These are phyloP conservation scores for Monoplex corrugatus DNA, from an alignment of 2,888 invertebrate genomes.

Conservation along the genomic window DNA sequence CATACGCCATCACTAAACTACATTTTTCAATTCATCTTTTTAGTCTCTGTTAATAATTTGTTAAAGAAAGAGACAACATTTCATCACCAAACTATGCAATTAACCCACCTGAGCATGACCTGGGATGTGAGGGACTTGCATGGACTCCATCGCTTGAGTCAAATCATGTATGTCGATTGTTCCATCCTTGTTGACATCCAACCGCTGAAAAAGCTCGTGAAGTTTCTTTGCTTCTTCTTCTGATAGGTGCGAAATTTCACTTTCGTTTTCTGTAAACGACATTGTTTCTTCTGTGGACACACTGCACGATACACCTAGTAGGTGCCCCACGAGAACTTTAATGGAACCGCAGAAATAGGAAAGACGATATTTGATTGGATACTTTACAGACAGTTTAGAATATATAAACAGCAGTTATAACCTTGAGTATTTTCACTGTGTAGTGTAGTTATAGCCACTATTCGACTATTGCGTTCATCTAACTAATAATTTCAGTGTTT, in stretches of 20 bases:
- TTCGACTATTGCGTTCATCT: no score
- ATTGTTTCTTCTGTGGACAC: not conserved
- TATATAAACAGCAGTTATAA: not conserved
- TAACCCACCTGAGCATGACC: constrained; percentile 92
- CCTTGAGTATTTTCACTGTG: no score
- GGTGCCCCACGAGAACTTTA: not conserved
- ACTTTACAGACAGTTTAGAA: not conserved
- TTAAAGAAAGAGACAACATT: no score
- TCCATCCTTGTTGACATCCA: constrained; percentile 97
- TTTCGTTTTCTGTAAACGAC: not conserved
- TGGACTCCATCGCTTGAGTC: constrained; percentile 91
- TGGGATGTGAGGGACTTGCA: constrained; percentile 88
- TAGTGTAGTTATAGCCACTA: no score
- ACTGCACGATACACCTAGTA: no score
- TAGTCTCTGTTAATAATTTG: no score
- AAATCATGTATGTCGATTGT: constrained; percentile 97
- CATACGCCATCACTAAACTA: no score
- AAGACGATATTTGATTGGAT: not conserved
- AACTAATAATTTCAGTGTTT: not conserved
- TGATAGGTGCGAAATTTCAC: not conserved
- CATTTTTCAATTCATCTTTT: not conserved
- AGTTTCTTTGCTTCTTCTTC: constrained; percentile 80
- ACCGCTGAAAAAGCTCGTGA: constrained; percentile 91
- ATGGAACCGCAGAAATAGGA: not conserved
- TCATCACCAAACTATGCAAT: no score